phyloP scores from a whole-genome alignment of 2,797 vertebrate species.

The Oceanodroma leucorhoa region DNA sequence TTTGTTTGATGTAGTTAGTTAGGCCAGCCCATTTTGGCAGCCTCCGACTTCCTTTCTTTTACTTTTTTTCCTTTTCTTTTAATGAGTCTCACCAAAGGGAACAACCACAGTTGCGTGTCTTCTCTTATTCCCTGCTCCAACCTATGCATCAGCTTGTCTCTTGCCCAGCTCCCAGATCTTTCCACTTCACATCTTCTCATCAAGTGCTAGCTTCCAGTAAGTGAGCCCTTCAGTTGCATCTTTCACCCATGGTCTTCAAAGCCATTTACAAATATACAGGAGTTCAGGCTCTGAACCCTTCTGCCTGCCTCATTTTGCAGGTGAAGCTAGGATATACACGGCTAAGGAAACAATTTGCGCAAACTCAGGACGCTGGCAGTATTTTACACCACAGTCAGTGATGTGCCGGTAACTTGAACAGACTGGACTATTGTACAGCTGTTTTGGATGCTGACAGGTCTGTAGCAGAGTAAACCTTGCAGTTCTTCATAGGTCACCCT shows the following conservation, averaged over 20 bases:
- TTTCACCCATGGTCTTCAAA: not conserved
- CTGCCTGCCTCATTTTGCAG: not conserved
- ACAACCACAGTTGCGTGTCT: not conserved
- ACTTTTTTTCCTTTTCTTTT: not conserved
- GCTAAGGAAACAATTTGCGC: not conserved
- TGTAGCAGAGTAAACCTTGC: not conserved
- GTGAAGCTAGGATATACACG: not conserved
- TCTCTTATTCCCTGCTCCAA: not conserved
- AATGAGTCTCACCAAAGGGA: not conserved
- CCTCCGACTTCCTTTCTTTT: not conserved
- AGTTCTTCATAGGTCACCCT: not conserved
- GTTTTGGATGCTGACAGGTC: not conserved
- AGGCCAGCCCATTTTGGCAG: not conserved
- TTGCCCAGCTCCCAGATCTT: not conserved
- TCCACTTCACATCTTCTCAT: not conserved
- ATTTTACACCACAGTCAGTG: not conserved
- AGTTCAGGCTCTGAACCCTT: not conserved
- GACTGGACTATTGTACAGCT: not conserved
- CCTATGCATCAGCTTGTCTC: not conserved
- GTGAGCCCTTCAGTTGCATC: not conserved
- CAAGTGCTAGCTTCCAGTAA: not conserved
- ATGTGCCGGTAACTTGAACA: not conserved
- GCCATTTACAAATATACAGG: not conserved
- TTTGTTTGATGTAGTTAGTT: conserved; percentile 8
- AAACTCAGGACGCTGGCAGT: not conserved